These are phyloP conservation scores for Vanacampus margaritifer DNA, from an alignment of 2,113 vertebrate species.

Conservation along the genomic window DNA sequence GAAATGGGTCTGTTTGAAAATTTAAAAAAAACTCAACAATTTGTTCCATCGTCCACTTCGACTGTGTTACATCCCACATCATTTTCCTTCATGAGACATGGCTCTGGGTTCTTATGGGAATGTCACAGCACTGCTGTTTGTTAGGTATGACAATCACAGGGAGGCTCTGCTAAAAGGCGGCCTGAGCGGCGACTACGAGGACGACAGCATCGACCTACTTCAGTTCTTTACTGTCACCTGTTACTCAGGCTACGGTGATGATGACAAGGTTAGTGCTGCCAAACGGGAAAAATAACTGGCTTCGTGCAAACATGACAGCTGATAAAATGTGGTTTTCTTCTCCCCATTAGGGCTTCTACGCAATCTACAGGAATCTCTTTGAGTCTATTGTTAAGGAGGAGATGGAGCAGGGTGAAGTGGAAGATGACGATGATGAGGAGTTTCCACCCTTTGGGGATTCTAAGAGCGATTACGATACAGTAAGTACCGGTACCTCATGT, in stretches of 20 bases:
- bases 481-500: slow-evolving; percentile 58
- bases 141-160: slow-evolving; percentile 95
- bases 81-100: background rate
- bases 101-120: background rate
- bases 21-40: too few species aligned
- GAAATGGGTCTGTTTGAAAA: too few species aligned
- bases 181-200: slow-evolving; percentile 83
- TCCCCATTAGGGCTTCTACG: slow-evolving; percentile 83
- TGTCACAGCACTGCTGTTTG: background rate
- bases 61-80: too few species aligned
- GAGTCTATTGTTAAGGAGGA: slow-evolving; percentile 89
- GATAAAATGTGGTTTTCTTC: background rate
- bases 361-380: slow-evolving; percentile 86
- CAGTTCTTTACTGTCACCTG: slow-evolving; percentile 91
- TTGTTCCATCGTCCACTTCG: too few species aligned
- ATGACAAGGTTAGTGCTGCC: slow-evolving; percentile 77
- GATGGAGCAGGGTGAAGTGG: slow-evolving; percentile 73
- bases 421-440: slow-evolving; percentile 74
- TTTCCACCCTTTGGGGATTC: slow-evolving; percentile 90
- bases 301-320: background rate
- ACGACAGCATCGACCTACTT: slow-evolving; percentile 88
- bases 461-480: slow-evolving; percentile 89
- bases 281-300: background rate
- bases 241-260: slow-evolving; percentile 90
- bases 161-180: slow-evolving; percentile 91